Conservation (phyloP, 2,113 vertebrate species). For the Megaceryle torquata region DNA sequence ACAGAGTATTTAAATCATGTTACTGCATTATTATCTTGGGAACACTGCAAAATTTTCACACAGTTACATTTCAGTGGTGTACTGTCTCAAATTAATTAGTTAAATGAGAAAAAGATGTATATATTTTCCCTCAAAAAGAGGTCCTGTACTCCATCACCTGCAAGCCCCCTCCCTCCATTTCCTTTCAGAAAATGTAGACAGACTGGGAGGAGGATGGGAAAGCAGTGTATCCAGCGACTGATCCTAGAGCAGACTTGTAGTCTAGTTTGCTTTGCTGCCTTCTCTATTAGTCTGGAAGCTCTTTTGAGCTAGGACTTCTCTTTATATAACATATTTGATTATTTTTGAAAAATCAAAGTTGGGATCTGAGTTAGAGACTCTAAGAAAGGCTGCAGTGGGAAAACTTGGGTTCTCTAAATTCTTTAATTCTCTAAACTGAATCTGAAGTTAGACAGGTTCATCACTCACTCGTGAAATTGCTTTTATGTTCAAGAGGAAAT, state of each 20-base stretch:
- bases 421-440: not conserved
- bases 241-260: not conserved
- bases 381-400: not conserved
- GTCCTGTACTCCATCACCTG: not conserved
- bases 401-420: not conserved
- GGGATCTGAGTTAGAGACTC: not conserved
- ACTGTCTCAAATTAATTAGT: not conserved
- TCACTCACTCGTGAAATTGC: not conserved
- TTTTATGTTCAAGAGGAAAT: not conserved
- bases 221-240: not conserved
- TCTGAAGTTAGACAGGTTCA: not conserved
- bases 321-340: not conserved
- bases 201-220: not conserved
- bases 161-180: not conserved
- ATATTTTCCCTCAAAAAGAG: not conserved
- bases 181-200: not conserved
- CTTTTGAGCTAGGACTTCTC: not conserved
- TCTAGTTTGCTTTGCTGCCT: not conserved
- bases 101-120: not conserved
- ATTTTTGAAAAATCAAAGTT: not conserved
- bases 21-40: not conserved
- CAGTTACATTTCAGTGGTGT: not conserved
- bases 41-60: not conserved
- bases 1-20: not conserved
- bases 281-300: not conserved